Evolutionary conservation across 30 jellyfish, hydroid and myxozoan species (phyloP).

Genomic region (Nemopilema nomurai): DNA sequence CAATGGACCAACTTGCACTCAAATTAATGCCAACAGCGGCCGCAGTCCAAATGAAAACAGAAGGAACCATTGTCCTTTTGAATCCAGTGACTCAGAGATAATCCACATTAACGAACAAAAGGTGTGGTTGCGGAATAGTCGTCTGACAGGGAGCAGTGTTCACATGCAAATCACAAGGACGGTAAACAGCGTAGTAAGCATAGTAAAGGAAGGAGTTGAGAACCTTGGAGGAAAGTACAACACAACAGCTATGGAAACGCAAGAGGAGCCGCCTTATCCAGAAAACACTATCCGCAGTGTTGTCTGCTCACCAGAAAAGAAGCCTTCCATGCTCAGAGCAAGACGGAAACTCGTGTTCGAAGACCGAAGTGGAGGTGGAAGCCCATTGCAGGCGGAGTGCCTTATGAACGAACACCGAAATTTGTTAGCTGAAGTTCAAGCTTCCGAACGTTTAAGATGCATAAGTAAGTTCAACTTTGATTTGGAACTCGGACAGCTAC

Average conservation of each 20-base stretch:
- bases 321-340: background rate
- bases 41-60: background rate
- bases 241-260: background rate
- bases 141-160: conserved; percentile 16
- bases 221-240: too few relatives aligned
- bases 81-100: background rate
- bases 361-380: conserved; percentile 9
- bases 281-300: too few relatives aligned
- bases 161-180: conserved; percentile 38
- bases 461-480: background rate
- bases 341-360: conserved; percentile 30
- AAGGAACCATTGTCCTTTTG: background rate
- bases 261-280: background rate
- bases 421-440: background rate
- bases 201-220: background rate
- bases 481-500: background rate
- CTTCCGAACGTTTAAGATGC: background rate
- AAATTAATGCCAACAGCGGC: background rate
- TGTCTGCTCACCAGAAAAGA: background rate
- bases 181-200: conserved; percentile 46
- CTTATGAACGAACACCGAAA: background rate
- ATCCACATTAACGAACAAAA: background rate
- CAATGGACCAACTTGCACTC: too few relatives aligned
- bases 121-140: conserved; percentile 25
- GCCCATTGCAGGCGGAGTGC: conserved; percentile 7